Evolutionary conservation across 2,888 invertebrate genomes (phyloP).

Genomic region (Caradrina clavipalpis): DNA sequence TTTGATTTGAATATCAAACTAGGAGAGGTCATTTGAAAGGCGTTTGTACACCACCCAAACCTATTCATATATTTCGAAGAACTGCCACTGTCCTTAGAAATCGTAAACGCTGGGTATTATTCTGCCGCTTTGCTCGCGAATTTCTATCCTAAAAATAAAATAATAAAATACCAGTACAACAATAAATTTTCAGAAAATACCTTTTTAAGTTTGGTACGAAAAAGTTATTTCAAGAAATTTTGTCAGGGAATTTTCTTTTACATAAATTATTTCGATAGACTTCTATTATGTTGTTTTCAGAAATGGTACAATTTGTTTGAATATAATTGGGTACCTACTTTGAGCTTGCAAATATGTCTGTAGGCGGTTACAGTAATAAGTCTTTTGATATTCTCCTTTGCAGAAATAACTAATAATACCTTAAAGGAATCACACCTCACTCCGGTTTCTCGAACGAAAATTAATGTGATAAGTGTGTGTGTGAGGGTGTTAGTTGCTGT

Average conservation of each 20-base stretch:
- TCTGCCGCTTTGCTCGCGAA: too few relatives aligned
- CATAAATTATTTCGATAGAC: not conserved
- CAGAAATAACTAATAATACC: not conserved
- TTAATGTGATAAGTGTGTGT: not conserved
- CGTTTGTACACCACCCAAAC: too few relatives aligned
- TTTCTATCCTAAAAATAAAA: too few relatives aligned
- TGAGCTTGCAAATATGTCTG: slow-evolving; percentile 8
- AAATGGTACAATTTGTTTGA: slow-evolving; percentile 7
- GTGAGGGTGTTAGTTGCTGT: too few relatives aligned
- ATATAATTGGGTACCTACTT: slow-evolving; percentile 10
- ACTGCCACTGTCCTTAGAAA: too few relatives aligned
- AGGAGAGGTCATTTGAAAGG: too few relatives aligned
- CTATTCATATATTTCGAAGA: too few relatives aligned
- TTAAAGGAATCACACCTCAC: too few relatives aligned
- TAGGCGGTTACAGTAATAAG: slow-evolving; percentile 1
- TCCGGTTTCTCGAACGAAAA: not conserved
- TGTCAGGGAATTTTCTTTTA: not conserved
- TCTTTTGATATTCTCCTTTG: not conserved
- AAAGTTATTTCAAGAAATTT: not conserved
- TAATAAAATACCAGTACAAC: not conserved
- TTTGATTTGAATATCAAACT: not conserved
- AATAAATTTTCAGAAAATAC: not conserved
- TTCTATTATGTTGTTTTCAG: not conserved
- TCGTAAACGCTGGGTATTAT: too few relatives aligned
- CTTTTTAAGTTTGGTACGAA: not conserved